Evolutionary conservation across 2,888 invertebrate genomes (phyloP).

Genomic region (Cephus nigrinus): DNA sequence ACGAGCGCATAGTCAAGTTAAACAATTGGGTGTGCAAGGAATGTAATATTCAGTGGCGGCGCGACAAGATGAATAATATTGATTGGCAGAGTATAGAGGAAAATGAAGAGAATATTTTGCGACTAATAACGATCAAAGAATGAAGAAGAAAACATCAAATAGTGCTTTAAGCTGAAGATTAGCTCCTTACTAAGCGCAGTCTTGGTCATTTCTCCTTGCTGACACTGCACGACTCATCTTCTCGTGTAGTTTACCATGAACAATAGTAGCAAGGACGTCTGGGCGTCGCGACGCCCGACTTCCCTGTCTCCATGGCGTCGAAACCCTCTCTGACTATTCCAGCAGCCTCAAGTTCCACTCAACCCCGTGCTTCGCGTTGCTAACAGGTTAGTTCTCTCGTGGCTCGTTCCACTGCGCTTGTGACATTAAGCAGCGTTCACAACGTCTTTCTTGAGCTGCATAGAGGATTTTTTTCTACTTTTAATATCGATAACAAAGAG

Average conservation of each 20-base stretch:
- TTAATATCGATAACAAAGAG: background rate
- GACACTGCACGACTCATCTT: constrained; percentile 29
- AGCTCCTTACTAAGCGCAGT: constrained; percentile 33
- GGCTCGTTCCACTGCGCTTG: background rate
- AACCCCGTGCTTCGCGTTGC: background rate
- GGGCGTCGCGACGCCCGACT: background rate
- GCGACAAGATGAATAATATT: background rate
- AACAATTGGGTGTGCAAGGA: background rate
- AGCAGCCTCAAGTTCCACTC: background rate
- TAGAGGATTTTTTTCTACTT: background rate
- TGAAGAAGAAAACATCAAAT: background rate
- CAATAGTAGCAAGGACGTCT: background rate
- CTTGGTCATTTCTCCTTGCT: constrained; percentile 32
- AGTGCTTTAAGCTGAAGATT: background rate
- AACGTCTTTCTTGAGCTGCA: background rate
- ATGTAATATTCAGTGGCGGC: background rate
- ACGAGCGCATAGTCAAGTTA: background rate
- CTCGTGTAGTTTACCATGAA: constrained; percentile 7
- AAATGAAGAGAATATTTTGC: background rate
- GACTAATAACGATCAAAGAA: background rate
- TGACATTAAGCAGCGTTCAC: background rate
- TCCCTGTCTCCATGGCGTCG: background rate
- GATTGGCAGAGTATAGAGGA: background rate
- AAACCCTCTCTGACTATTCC: background rate
- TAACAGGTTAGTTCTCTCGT: background rate